Conservation (phyloP, 2,797 vertebrate genomes). For the Miichthys miiuy region DNA sequence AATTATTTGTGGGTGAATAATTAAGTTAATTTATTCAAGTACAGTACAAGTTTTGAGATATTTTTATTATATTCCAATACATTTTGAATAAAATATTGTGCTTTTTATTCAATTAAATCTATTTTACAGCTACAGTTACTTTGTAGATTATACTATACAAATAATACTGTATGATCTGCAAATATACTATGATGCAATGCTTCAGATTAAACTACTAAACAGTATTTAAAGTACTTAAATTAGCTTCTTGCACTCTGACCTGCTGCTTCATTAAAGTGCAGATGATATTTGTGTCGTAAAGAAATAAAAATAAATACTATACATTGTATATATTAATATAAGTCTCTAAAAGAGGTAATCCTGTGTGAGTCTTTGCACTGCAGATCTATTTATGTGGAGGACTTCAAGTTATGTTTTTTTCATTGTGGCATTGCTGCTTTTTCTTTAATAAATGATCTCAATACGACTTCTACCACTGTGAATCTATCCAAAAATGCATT, state of each 20-base stretch:
- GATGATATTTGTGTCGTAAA: background rate
- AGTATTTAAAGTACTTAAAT: background rate
- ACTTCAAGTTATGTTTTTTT: background rate
- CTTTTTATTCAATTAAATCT: background rate
- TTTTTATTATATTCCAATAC: background rate
- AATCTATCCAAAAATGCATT: background rate
- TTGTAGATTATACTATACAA: background rate
- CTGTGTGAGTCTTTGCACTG: background rate
- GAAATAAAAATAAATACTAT: background rate
- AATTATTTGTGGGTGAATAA: background rate
- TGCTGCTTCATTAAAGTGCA: background rate
- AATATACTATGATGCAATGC: background rate
- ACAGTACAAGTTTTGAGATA: too few relatives aligned
- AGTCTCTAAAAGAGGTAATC: background rate
- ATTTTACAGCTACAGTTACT: background rate
- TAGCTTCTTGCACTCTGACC: background rate
- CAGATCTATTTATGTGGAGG: background rate
- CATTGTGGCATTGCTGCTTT: background rate
- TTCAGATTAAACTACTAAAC: background rate
- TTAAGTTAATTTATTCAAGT: background rate
- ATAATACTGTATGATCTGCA: background rate
- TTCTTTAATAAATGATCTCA: background rate
- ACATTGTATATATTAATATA: background rate
- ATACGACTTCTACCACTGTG: fast-evolving
- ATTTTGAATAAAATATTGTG: background rate